Conservation (phyloP, 2,888 invertebrate genomes). For the Drymonia ruficornis region DNA sequence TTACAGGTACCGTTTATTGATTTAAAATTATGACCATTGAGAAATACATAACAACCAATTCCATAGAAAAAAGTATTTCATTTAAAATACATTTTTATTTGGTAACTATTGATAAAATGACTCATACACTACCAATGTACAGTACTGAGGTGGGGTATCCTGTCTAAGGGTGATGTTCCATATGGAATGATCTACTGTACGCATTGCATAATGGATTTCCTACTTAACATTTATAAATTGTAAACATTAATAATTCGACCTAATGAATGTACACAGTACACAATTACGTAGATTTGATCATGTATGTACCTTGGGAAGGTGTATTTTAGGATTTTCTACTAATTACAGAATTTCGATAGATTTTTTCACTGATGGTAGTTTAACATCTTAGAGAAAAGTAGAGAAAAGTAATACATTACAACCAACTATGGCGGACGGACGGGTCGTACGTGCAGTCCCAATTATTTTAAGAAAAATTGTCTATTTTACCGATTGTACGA, state of each 20-base stretch:
- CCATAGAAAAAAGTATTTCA: constrained; percentile 5
- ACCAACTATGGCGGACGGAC: too few species aligned
- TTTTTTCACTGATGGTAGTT: background rate
- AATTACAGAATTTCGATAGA: constrained; percentile 21
- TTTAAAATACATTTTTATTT: background rate
- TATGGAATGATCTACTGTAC: constrained; percentile 5
- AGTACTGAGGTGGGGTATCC: background rate
- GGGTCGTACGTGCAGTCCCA: too few species aligned
- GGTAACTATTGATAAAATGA: background rate
- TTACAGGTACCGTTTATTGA: constrained; percentile 50
- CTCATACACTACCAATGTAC: background rate
- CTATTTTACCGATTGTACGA: too few species aligned
- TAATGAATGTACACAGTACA: constrained; percentile 64
- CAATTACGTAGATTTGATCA: constrained; percentile 38
- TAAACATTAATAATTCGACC: constrained; percentile 31
- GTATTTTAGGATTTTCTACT: constrained; percentile 9
- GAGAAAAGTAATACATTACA: too few species aligned
- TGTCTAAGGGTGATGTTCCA: too few species aligned
- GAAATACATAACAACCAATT: constrained; percentile 23
- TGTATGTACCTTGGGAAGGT: constrained; percentile 29
- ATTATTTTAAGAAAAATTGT: too few species aligned
- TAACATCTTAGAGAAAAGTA: too few species aligned
- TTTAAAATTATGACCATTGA: constrained; percentile 19
- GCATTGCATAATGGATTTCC: background rate
- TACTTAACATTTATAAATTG: constrained; percentile 28